Base-by-base conservation (phyloP, 2,888 invertebrate genomes). In the Melipona beecheii region DNA sequence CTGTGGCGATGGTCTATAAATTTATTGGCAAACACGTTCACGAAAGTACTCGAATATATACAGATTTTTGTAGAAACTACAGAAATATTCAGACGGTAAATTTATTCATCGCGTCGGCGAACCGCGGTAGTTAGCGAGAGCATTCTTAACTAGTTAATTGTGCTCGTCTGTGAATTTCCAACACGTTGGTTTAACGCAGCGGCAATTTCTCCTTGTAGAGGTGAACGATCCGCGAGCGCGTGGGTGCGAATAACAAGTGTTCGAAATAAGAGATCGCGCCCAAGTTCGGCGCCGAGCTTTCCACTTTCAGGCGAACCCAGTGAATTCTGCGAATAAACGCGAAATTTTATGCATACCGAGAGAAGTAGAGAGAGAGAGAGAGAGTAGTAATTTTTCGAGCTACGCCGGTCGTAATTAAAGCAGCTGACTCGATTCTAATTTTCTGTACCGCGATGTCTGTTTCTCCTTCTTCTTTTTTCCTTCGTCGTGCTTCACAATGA, bases 161-260 rank as follows among this genome's bases (percentile, higher is more conserved):
- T 43, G 9, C 9, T 11, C 43, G 43, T 9, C 43, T 43, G 43
- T 43, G 43, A 66, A 75, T 65, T 65, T 65, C 66, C 56, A 54
- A 43, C 9, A 1, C 43, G 1, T 9, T 9, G 9, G 43, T 66
- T 65, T 21, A 36, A 72, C 4, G 27, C 2, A 19, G 15, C 24
- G 27, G 13, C 19, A 21, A 27, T 24, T n/a, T 19, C 62, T 72
- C 4, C n/a, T 24, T 19, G 17, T 9, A 21, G 15, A 11, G 74
- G 24, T 65, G 43, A 56, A 66, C 27, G 74, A 56, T 54, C 65
- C 6, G 6, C 19, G 74, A 19, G 19, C 6, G 24, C 36, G 65
- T 54, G 65, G 65, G 52, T 27, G 64, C 64, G 54, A 74, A 75
- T 74, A 74, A 65, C 74, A 65, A 65, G 54, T 56, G 65, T 24